Base-by-base conservation (phyloP, 53 echinoderm and acorn worm species). In the Apostichopus leukothele region DNA sequence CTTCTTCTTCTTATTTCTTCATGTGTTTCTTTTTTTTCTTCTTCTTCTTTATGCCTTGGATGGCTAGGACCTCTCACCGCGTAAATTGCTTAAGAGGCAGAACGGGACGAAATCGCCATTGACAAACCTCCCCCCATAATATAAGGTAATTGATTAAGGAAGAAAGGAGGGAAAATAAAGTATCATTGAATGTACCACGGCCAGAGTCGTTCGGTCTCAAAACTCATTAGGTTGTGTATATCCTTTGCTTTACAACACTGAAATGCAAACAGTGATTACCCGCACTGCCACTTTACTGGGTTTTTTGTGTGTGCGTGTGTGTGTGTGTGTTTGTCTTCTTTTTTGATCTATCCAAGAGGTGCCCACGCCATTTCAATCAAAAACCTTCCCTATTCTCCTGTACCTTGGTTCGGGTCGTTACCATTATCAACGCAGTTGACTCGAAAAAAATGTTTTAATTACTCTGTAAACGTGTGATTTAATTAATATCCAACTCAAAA, bases 21-120 rank as follows among this genome's bases (percentile, higher is more conserved):
- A 14, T 71, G 16, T 71, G 16, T 71, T n/a, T 71, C 71, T 71
- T n/a, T 71, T 71, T 10, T 57, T 1, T 57, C 57, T 57, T 9
- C 57, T 9, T 57, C 10, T 57, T 57, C 10, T 57, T 39, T 57
- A 9, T 57, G 7, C 57, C 57, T 57, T 57, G 57, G 57, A 57
- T 57, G 52, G 21, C 81, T 54, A 53, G 60, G 81, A 81, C 81
- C 81, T 54, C 81, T 81, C 81, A 81, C 81, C 22, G 81, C 81
- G 81, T 81, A 81, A 81, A 81, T 81, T 81, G 81, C 81, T 81
- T 81, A 81, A 81, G 81, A 81, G 81, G 81, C 81, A 81, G 81
- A 81, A 59, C 53, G 22, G 81, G 81, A 55, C 53, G 54, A 81
- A 81, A 54, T 81, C 18, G 55, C 59, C 54, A 57, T 81, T 54